Evolutionary conservation across 23 tunicate genomes (phyloP), one percentile per base, ranked within the genome.

Genomic region (Corella eumyota): DNA sequence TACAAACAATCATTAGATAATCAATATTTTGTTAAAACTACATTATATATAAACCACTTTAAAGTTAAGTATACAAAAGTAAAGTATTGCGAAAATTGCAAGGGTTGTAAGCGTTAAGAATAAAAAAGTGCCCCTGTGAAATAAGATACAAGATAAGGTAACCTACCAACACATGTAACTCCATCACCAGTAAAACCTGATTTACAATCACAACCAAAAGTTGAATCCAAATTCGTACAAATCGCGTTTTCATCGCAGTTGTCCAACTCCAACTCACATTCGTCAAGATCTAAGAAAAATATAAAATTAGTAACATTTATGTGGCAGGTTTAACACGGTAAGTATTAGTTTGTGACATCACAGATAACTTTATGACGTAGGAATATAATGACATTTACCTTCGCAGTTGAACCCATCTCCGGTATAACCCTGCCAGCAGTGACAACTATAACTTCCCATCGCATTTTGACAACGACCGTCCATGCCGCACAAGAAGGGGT

Each of bases 401-500:
- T n/a, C n/a, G n/a, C n/a, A n/a, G n/a, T n/a, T n/a, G n/a, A n/a
- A n/a, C n/a, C n/a, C n/a, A n/a, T n/a, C n/a, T n/a, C n/a, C n/a
- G n/a, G n/a, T 29, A 36, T 21, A 81, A 5, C 80, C 80, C 21
- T 33, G 63, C 34, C 22, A 32, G 34, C 91, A 81, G 6, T 21
- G 34, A 49, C 91, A 81, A 3, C 36, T 34, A 34, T 28, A 81
- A 33, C 74, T 63, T 48, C 91, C 91, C 13, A 38, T 57, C 21
- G 51, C 36, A 59, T 81, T 77, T 1, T 6, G 48, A 36, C 91
- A 81, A 6, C 66, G 57, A 2, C 80, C 68, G 30, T 71, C 38
- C 6, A 28, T 21, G 24, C 58, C 69, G 50, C 91, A 81, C 23
- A 56, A 59, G 30, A 25, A 36, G 29, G 48, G 40, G 21, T 31